phyloP scores from a whole-genome alignment of 2,888 invertebrate species.

The Melipona beecheii region DNA sequence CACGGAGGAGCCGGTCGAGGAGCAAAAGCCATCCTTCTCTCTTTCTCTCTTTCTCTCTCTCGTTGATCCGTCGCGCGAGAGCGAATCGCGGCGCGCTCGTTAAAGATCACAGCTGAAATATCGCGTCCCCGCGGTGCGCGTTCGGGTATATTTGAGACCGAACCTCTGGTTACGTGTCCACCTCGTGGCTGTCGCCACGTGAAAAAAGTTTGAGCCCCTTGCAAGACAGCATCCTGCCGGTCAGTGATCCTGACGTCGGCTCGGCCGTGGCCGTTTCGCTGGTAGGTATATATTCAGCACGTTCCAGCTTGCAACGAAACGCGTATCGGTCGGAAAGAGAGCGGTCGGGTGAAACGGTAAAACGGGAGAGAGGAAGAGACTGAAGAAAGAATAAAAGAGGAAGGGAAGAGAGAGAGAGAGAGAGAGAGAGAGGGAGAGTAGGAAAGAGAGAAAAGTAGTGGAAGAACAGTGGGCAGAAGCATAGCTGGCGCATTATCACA shows the following conservation, averaged over 20 bases:
- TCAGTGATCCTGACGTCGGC: constrained; percentile 66
- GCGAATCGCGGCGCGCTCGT: constrained; percentile 40
- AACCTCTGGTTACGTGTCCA: constrained; percentile 64
- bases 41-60: background rate
- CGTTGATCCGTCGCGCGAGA: background rate
- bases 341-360: constrained; percentile 8
- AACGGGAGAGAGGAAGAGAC: background rate
- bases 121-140: constrained; percentile 37
- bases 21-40: constrained; percentile 5
- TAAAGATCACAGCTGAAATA: constrained; percentile 60
- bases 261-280: constrained; percentile 62
- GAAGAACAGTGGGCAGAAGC: constrained; percentile 27
- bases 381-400: too few species aligned
- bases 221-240: constrained; percentile 67
- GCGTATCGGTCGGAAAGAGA: constrained; percentile 1
- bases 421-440: too few species aligned
- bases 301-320: constrained; percentile 36
- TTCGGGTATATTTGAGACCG: constrained; percentile 52
- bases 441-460: background rate
- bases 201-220: constrained; percentile 68
- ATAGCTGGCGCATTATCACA: constrained; percentile 78
- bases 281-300: constrained; percentile 62
- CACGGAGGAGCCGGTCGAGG: background rate
- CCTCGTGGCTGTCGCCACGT: constrained; percentile 60
- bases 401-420: background rate